These are phyloP conservation scores for Pyxicephalus adspersus DNA, from an alignment of 2,113 vertebrate species.

Conservation along the genomic window DNA sequence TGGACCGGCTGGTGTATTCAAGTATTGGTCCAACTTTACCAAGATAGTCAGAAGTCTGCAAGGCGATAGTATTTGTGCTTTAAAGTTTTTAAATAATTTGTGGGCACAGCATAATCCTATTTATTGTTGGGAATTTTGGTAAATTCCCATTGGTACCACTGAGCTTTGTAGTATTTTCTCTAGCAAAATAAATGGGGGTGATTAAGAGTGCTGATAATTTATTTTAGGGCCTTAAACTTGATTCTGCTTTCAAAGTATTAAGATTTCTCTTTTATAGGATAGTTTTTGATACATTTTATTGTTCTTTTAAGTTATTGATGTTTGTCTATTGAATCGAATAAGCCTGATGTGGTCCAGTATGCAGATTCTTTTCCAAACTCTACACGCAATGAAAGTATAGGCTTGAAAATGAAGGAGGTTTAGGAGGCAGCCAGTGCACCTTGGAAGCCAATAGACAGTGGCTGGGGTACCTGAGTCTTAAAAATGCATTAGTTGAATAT, in stretches of 20 bases:
- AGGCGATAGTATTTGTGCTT: not conserved
- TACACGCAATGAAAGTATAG: too few species aligned
- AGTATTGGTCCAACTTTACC: too few species aligned
- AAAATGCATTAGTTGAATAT: too few species aligned
- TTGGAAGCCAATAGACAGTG: too few species aligned
- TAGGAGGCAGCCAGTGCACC: too few species aligned
- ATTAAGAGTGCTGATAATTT: not conserved
- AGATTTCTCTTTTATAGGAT: not conserved
- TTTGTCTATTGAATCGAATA: not conserved
- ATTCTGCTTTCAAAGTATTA: not conserved
- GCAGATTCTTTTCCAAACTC: too few species aligned
- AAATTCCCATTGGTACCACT: not conserved
- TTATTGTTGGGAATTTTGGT: not conserved
- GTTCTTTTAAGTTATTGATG: conserved; percentile 4
- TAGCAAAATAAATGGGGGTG: too few species aligned
- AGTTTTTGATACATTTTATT: not conserved
- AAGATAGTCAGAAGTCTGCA: not conserved
- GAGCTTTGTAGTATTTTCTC: not conserved
- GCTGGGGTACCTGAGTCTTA: too few species aligned
- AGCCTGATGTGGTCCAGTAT: too few species aligned
- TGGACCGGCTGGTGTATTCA: too few species aligned
- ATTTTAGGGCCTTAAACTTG: not conserved
- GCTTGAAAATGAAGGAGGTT: too few species aligned
- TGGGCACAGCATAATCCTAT: not conserved
- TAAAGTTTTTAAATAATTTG: not conserved